Evolutionary conservation across 2,888 invertebrate species (phyloP), one percentile per base, ranked within the genome.

Genomic region (Platerodrilus igneus): DNA sequence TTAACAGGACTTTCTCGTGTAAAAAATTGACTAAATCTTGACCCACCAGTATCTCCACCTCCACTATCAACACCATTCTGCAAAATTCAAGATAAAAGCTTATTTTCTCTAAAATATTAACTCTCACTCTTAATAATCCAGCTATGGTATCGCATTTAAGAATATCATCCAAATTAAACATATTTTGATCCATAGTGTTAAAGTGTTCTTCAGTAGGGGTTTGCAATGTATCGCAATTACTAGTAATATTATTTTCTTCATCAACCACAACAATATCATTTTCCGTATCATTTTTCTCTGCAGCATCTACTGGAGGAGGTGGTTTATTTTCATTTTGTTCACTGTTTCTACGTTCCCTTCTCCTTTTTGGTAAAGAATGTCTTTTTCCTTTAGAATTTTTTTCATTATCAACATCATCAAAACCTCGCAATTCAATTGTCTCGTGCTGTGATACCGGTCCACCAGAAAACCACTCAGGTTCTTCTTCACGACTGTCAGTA

Each of bases 401-500:
- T 22, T 71, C 68, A 20, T 65, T 69, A 1, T 80, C 78, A 39
- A 86, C 89, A 43, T 86, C 89, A 56, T 94, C 92, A 69, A 95
- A 95, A 10, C 95, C 95, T 29, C 86, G 82, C 54, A 95, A 72
- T 67, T 95, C 95, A 56, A 95, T 95, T 20, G 89, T 91, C 58
- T 95, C 95, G 59, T 83, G 73, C 63, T 92, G 88, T 45, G 92
- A 92, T 45, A 86, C 85, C 27, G 94, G 94, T 26, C 93, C 94
- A 43, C 83, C 83, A 57, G 85, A 86, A 61, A 83, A 86, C 89
- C 94, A 93, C 69, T 93, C 92, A 2, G 93, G 93, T 64, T 91
- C 89, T 52, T 86, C 88, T 53, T 79, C 79, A 42, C 75, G 78
- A 53, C 26, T 52, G 10, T 54, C 56, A 37, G 32, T 64, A 52